Evolutionary conservation across 2,888 invertebrate species (phyloP), one percentile per base, ranked within the genome.

Genomic region (Trisateles emortualis): DNA sequence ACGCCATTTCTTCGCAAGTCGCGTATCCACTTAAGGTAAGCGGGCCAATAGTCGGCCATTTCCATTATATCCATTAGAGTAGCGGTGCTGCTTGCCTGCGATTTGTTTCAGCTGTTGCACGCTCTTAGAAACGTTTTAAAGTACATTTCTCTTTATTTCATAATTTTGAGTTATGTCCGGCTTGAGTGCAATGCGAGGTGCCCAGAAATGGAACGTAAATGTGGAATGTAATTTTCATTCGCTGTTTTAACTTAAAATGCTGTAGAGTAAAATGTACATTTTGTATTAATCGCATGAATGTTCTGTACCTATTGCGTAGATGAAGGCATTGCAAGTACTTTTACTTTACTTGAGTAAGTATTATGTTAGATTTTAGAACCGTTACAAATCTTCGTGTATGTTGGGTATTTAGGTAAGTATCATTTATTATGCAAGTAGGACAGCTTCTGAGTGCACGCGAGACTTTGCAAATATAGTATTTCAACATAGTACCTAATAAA

Each of bases 91-190:
- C 70, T 59, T 66, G 71, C 62, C 68, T 64, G 70, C 86, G 83
- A 87, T 88, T 87, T 87, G 84, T 86, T 85, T 84, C 86, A 84
- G 84, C 83, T 84, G 83, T 76, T 81, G 79, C 81, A 69, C 69
- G 70, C 74, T 78, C 72, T 70, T 59, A 66, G 67, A 72, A 81
- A 72, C 78, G 76, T 78, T 86, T 82, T 81, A 81, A 76, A 84
- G 78, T 78, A 76, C 79, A 81, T 81, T 86, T 78, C 74, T 81
- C 83, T 83, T 79, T 81, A 84, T 84, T 82, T 80, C 76, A 84
- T 83, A 83, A 81, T 81, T 83, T 79, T 81, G 76, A 82, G 76
- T 79, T 78, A 82, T 77, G 63, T 70, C 64, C 60, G 58, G 58
- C 62, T 57, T 64, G 66, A 58, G 67, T 70, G 74, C 71, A 71